phyloP scores from a whole-genome alignment of 2,113 vertebrate genomes.

The Prionailurus viverrinus region DNA sequence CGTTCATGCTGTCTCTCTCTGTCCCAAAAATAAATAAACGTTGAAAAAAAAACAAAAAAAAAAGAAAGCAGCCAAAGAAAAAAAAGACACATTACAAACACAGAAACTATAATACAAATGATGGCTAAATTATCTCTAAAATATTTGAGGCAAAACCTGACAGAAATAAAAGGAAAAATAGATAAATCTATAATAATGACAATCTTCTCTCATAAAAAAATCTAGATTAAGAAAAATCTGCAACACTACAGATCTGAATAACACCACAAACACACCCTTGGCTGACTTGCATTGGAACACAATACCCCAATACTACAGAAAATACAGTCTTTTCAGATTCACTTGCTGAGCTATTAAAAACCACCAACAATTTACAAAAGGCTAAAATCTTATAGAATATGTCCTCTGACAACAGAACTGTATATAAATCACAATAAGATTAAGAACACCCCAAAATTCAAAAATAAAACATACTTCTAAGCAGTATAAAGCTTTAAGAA shows the following conservation, averaged over 20 bases:
- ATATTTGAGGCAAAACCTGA: background rate
- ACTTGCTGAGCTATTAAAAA: background rate
- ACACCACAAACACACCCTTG: background rate
- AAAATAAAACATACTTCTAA: conserved; percentile 19
- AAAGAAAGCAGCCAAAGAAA: background rate
- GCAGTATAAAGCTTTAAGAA: background rate
- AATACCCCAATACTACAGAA: background rate
- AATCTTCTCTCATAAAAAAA: background rate
- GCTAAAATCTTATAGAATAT: background rate
- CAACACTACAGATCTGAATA: background rate
- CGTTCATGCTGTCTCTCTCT: too few species aligned
- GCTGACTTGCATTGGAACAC: background rate
- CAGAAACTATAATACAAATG: background rate
- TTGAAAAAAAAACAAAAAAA: too few species aligned
- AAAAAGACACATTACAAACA: background rate
- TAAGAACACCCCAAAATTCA: background rate
- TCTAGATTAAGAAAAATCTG: background rate
- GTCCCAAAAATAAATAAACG: too few species aligned
- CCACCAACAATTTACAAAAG: background rate
- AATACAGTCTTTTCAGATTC: background rate
- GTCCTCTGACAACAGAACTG: background rate
- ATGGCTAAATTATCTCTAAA: background rate
- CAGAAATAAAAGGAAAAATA: background rate
- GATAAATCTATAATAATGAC: background rate
- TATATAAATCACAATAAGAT: background rate